These are phyloP conservation scores for Malurus elegans DNA, from an alignment of 2,113 vertebrate genomes.

Conservation along the genomic window DNA sequence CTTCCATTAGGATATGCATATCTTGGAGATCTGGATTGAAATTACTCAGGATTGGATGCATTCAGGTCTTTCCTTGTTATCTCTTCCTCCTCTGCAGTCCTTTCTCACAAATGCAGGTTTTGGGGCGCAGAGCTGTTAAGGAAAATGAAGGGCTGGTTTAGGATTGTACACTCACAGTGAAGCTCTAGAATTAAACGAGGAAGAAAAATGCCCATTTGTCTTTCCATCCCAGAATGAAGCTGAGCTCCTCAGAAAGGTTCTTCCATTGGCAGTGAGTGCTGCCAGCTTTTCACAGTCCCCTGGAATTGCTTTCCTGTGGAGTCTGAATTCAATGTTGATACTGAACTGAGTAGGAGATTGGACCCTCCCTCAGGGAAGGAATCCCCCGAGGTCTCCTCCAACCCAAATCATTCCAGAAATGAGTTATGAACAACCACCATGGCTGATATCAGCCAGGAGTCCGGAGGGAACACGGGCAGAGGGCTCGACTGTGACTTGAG, in stretches of 20 bases:
- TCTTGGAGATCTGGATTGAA: background rate
- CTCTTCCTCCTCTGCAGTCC: conserved; percentile 57
- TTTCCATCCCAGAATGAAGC: background rate
- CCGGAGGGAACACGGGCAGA: background rate
- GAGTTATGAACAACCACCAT: background rate
- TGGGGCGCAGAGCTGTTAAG: conserved; percentile 87
- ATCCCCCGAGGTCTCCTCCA: background rate
- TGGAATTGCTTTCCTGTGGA: background rate
- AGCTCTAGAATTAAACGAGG: background rate
- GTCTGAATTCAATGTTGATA: background rate
- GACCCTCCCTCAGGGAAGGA: background rate
- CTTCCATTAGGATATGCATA: background rate
- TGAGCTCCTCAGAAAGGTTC: background rate
- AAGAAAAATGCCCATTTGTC: background rate
- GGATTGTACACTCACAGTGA: background rate
- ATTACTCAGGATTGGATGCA: background rate
- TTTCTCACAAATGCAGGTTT: conserved; percentile 90
- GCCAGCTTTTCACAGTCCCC: background rate
- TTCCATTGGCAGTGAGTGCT: background rate
- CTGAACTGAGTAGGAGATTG: background rate
- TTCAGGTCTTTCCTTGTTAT: background rate
- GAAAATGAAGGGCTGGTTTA: background rate
- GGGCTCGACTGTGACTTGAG: background rate
- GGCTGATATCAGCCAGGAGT: background rate
- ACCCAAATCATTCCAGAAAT: background rate